Percentiles rank a stretch among this genome's conserved stretches.
Evolutionary conservation across 2,888 invertebrate genomes (phyloP).

Genomic region (Pediacus dermestoides): DNA sequence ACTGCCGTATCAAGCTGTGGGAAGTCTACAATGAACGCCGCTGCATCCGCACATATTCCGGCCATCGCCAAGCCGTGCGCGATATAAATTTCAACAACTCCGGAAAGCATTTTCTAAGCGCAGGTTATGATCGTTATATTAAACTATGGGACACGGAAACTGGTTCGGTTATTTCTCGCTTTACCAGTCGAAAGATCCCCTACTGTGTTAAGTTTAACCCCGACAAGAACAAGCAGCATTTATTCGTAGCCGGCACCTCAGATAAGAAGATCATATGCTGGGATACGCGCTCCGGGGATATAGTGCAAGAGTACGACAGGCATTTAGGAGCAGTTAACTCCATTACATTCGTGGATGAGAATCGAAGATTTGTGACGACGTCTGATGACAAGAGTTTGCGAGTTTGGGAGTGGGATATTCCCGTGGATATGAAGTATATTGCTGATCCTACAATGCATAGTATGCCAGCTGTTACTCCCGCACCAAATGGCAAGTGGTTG

Average conservation of each 20-base stretch:
- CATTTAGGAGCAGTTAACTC: conserved; percentile 98
- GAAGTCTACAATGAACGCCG: conserved; percentile 95
- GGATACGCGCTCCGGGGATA: conserved; percentile 88
- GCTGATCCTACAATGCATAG: conserved; percentile 99
- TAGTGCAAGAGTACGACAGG: conserved; percentile 97
- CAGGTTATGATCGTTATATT: conserved; percentile 72
- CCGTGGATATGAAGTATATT: conserved; percentile 99
- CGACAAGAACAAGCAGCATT: conserved; percentile 92
- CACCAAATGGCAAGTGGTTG: conserved; percentile 98
- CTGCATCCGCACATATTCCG: conserved; percentile 90
- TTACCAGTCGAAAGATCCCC: conserved; percentile 94
- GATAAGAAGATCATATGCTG: conserved; percentile 99
- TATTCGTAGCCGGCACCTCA: conserved; percentile 97
- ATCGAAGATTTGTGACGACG: conserved; percentile 95
- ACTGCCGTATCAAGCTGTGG: conserved; percentile 95
- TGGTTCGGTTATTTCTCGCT: conserved; percentile 79
- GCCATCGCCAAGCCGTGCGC: conserved; percentile 94
- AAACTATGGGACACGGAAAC: conserved; percentile 99
- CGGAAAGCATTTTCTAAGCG: conserved; percentile 90
- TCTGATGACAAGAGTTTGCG: conserved; percentile 98
- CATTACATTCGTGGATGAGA: conserved; percentile 98
- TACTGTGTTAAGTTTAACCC: conserved; percentile 99
- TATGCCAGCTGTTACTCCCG: conserved; percentile 91
- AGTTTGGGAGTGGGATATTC: conserved; percentile 99
- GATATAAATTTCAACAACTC: conserved; percentile 94